These are phyloP conservation scores for Otolemur garnettii DNA, from an alignment of 2,113 vertebrate species.

Conservation along the genomic window DNA sequence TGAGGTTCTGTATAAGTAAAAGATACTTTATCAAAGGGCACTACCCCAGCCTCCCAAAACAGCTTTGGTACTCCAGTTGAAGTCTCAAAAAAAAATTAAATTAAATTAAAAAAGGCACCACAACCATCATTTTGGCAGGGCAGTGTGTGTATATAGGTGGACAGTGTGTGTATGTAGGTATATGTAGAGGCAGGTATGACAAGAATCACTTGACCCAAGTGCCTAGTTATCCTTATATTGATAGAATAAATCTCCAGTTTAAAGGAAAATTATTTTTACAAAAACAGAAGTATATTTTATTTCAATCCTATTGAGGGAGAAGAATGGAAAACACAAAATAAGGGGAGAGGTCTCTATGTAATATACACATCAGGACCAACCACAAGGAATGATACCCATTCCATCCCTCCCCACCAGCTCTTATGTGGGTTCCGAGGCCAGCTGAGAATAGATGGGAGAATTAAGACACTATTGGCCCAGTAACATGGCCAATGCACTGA, in stretches of 20 bases:
- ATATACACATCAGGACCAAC: conserved; percentile 66
- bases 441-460: conserved; percentile 79
- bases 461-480: conserved; percentile 89
- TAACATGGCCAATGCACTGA: conserved; percentile 84
- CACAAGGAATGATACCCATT: conserved; percentile 65
- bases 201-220: not conserved
- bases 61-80: not conserved
- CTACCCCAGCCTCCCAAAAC: not conserved
- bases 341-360: conserved; percentile 63
- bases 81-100: not conserved
- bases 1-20: not conserved
- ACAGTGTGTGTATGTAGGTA: not conserved
- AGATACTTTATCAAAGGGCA: conserved; percentile 23
- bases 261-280: conserved; percentile 71
- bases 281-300: conserved; percentile 84
- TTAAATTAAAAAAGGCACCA: conserved; percentile 26
- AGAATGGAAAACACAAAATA: conserved; percentile 74
- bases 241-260: conserved; percentile 60
- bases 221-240: not conserved
- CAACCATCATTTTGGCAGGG: not conserved
- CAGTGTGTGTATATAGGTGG: not conserved
- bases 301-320: conserved; percentile 77
- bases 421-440: conserved; percentile 72
- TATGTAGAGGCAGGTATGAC: not conserved
- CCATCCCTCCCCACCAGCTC: conserved; percentile 48